Evolutionary conservation across 2,113 vertebrate species (phyloP).

Genomic region (Eptesicus fuscus): DNA sequence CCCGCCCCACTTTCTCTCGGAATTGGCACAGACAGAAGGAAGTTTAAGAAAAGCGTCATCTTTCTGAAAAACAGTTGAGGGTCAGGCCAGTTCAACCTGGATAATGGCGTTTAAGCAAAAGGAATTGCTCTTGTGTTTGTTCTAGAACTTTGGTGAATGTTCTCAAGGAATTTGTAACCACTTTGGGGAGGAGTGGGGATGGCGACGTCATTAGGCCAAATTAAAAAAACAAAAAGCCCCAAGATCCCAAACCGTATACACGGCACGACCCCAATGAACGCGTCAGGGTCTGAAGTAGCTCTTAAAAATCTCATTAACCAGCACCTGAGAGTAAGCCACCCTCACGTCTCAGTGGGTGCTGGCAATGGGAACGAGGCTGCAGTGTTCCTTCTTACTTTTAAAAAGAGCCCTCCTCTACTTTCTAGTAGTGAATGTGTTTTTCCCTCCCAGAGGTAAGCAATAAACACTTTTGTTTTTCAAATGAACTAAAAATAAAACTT

Average conservation of each 20-base stretch:
- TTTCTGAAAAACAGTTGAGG: background rate
- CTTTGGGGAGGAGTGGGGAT: background rate
- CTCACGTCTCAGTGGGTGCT: background rate
- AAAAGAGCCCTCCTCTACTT: background rate
- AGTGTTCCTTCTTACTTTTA: background rate
- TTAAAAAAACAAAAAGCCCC: constrained; percentile 4
- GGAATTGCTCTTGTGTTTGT: background rate
- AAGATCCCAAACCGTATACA: background rate
- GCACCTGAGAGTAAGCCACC: background rate
- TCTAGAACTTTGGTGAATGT: background rate
- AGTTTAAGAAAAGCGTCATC: background rate
- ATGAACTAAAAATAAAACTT: constrained; percentile 11
- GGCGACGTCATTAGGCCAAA: background rate
- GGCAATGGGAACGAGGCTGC: background rate
- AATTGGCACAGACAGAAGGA: background rate
- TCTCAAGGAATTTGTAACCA: background rate
- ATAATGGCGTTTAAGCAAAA: background rate
- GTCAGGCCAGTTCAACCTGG: too few relatives aligned
- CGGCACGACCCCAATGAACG: background rate
- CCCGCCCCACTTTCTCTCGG: background rate
- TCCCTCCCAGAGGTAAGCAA: background rate
- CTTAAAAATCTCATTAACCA: background rate
- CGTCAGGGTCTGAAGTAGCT: background rate
- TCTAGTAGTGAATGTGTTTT: background rate
- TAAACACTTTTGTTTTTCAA: background rate